Evolutionary conservation across 1,140 invertebrate genomes (phyloP).

Genomic region (Dreissena rostriformis): DNA sequence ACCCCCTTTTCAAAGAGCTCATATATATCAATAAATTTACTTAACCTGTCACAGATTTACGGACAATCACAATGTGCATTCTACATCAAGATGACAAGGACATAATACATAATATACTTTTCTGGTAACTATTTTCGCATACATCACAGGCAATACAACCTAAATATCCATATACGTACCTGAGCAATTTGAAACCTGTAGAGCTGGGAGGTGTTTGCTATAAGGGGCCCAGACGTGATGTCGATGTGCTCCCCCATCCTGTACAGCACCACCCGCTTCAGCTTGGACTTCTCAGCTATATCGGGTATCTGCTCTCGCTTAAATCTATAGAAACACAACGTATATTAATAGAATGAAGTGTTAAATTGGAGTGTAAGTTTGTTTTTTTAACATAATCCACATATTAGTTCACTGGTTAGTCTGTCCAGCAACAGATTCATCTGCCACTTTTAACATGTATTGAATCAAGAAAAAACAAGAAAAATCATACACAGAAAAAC

Average conservation of each 20-base stretch:
- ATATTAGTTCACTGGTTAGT: too few species aligned
- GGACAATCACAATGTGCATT: not conserved
- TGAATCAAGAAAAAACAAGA: too few species aligned
- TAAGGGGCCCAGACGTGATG: slow-evolving; percentile 94
- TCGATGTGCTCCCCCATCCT: slow-evolving; percentile 93
- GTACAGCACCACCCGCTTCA: slow-evolving; percentile 88
- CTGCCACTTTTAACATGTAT: too few species aligned
- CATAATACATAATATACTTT: not conserved
- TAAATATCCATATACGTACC: slow-evolving; percentile 73
- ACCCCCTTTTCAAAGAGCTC: not conserved
- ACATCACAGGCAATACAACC: too few species aligned
- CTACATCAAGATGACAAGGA: not conserved
- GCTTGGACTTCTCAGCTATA: slow-evolving; percentile 84
- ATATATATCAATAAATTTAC: not conserved
- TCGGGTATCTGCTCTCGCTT: slow-evolving; percentile 92
- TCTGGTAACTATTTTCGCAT: too few species aligned
- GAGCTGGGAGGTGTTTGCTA: slow-evolving; percentile 88
- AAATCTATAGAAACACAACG: slow-evolving; percentile 80
- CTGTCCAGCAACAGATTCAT: too few species aligned
- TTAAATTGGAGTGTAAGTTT: too few species aligned
- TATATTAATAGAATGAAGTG: too few species aligned
- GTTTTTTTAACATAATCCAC: too few species aligned
- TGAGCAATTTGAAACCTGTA: slow-evolving; percentile 89
- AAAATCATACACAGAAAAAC: too few species aligned
- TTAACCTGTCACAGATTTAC: too few species aligned